Percentiles rank a stretch among this genome's conserved stretches.
Evolutionary conservation across 1,140 invertebrate species (phyloP).

Genomic region (Drosophila ercepeae): DNA sequence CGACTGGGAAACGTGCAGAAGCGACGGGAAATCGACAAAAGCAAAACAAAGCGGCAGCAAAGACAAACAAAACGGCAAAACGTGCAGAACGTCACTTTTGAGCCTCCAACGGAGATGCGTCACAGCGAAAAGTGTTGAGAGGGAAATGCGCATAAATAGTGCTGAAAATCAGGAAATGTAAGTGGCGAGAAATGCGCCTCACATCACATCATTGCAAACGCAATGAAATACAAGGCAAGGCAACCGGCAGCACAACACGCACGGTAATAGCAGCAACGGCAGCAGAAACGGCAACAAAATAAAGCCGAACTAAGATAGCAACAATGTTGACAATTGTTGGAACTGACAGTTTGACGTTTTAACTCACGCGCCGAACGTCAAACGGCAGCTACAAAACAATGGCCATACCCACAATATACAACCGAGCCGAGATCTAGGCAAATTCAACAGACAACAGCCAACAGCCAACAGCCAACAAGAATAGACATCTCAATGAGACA

Average conservation of each 20-base stretch:
- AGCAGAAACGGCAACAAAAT: slow-evolving; percentile 12
- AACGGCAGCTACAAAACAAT: slow-evolving; percentile 29
- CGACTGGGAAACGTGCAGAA: slow-evolving; percentile 71
- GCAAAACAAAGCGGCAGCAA: slow-evolving; percentile 36
- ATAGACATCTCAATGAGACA: slow-evolving; percentile 60
- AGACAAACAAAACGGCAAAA: slow-evolving; percentile 59
- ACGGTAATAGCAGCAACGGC: slow-evolving; percentile 17
- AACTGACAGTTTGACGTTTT: slow-evolving; percentile 73
- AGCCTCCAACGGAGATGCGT: slow-evolving; percentile 52
- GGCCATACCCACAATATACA: slow-evolving; percentile 9
- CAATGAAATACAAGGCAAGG: slow-evolving; percentile 40
- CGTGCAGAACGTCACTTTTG: slow-evolving; percentile 71
- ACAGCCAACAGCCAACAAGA: slow-evolving; percentile 11
- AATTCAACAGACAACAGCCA: slow-evolving; percentile 12
- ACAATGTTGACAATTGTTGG: slow-evolving; percentile 61
- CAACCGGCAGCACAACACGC: slow-evolving; percentile 58
- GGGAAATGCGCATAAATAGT: slow-evolving; percentile 39
- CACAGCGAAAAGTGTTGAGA: slow-evolving; percentile 57
- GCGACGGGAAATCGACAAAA: slow-evolving; percentile 65
- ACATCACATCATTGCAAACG: slow-evolving; percentile 14
- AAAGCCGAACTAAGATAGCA: slow-evolving; percentile 8
- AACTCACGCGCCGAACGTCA: slow-evolving; percentile 72
- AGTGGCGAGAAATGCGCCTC: slow-evolving; percentile 59
- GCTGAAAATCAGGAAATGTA: slow-evolving; percentile 66
- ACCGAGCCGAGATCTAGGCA: slow-evolving; percentile 28